phyloP scores from a whole-genome alignment of 2,113 vertebrate genomes.

The Tachuris rubrigastra region DNA sequence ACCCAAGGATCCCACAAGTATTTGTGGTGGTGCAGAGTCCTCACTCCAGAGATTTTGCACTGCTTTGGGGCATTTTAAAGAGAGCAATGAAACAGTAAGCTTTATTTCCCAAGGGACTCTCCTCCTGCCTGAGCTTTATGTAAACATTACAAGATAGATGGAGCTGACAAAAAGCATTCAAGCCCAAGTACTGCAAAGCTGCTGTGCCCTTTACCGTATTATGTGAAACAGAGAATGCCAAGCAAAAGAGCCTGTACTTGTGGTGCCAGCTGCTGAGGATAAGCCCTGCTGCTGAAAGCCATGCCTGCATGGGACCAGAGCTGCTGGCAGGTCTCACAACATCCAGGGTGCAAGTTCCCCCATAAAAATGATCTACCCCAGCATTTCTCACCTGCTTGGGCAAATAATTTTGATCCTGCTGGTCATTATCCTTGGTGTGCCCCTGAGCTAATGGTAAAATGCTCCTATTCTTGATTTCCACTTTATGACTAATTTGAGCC shows the following conservation, averaged over 20 bases:
- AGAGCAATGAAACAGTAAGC: background rate
- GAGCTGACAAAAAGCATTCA: background rate
- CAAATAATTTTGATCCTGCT: slow-evolving; percentile 3
- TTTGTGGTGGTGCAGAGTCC: background rate
- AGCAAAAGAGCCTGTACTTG: background rate
- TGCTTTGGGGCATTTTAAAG: background rate
- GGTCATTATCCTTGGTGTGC: background rate
- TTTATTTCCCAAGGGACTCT: slow-evolving; percentile 7
- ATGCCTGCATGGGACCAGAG: background rate
- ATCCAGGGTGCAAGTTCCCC: background rate
- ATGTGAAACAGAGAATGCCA: background rate
- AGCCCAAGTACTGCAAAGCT: background rate
- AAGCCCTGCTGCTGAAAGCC: background rate
- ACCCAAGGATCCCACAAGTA: slow-evolving; percentile 31
- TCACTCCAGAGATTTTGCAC: background rate
- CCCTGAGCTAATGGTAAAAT: slow-evolving; percentile 30
- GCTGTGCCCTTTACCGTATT: fast-evolving
- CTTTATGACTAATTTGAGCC: slow-evolving; percentile 56
- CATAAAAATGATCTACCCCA: background rate
- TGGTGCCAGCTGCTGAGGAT: background rate
- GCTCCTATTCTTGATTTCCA: slow-evolving; percentile 33
- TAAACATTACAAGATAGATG: slow-evolving; percentile 1
- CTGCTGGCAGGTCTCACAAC: background rate
- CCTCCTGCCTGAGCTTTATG: background rate
- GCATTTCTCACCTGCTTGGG: background rate